Conservation (phyloP, 1,140 invertebrate species). For the Ostrea denselamellosa region DNA sequence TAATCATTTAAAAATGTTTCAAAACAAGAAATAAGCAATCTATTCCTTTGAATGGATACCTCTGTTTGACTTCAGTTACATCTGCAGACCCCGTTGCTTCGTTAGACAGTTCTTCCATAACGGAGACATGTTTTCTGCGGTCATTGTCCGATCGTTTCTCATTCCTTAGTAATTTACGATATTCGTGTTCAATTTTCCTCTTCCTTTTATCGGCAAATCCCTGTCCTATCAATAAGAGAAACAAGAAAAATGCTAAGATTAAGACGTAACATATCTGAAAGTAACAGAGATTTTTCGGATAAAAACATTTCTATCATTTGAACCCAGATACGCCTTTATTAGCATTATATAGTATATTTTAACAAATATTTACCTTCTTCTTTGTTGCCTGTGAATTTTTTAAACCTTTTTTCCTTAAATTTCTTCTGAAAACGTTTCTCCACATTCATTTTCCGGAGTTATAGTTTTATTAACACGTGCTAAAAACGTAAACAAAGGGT, state of each 20-base stretch:
- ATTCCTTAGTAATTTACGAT: conserved; percentile 65
- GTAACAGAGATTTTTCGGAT: background rate
- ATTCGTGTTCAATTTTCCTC: conserved; percentile 64
- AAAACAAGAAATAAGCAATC: too few species aligned
- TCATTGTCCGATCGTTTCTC: conserved; percentile 44
- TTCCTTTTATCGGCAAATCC: conserved; percentile 70
- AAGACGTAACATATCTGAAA: background rate
- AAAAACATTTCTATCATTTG: background rate
- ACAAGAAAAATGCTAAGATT: background rate
- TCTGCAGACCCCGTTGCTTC: background rate
- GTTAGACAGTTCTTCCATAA: background rate
- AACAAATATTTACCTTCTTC: background rate
- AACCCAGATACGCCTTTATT: background rate
- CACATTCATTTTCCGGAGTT: background rate
- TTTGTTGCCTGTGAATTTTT: conserved; percentile 10
- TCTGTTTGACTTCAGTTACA: background rate
- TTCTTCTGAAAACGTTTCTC: background rate
- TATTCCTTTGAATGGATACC: too few species aligned
- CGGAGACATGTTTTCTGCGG: background rate
- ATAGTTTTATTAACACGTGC: background rate
- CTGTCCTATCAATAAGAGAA: conserved; percentile 55
- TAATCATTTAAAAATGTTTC: too few species aligned
- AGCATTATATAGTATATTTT: background rate
- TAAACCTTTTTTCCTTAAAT: background rate
- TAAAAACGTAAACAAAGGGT: background rate